Evolutionary conservation across 2,888 invertebrate genomes (phyloP).

Genomic region (Saturnia pavonia): DNA sequence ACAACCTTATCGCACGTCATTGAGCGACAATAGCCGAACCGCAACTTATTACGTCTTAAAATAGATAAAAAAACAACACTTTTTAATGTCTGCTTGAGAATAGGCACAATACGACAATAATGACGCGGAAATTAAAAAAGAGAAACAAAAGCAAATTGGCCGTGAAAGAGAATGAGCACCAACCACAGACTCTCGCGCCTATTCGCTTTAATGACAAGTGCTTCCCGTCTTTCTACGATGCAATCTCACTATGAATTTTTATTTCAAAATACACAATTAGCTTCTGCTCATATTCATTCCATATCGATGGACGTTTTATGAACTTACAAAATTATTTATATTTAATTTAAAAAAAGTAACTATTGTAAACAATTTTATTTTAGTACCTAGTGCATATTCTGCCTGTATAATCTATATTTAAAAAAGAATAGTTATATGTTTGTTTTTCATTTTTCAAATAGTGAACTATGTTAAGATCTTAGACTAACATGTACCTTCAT

Average conservation of each 20-base stretch:
- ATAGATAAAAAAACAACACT: conserved; percentile 51
- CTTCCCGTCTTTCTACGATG: conserved; percentile 38
- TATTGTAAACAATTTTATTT: background rate
- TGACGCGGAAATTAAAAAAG: conserved; percentile 68
- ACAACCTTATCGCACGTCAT: conserved; percentile 14
- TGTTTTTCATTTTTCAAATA: too few relatives aligned
- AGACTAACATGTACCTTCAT: too few relatives aligned
- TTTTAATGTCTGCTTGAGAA: conserved; percentile 48
- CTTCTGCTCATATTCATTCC: background rate
- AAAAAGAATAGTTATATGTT: too few relatives aligned
- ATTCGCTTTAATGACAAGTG: conserved; percentile 50
- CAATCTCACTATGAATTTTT: background rate
- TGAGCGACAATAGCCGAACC: conserved; percentile 8
- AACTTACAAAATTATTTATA: background rate
- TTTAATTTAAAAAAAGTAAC: background rate
- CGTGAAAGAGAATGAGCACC: conserved; percentile 55
- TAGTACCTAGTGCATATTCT: background rate
- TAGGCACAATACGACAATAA: conserved; percentile 61
- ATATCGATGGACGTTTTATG: background rate
- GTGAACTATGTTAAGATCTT: too few relatives aligned
- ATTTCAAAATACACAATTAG: background rate
- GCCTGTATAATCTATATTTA: too few relatives aligned
- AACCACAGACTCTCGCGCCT: conserved; percentile 40
- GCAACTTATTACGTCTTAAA: conserved; percentile 28
- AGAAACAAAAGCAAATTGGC: conserved; percentile 70